These are phyloP conservation scores for Achatina immaculata DNA, from an alignment of 1,140 invertebrate genomes.

Conservation along the genomic window DNA sequence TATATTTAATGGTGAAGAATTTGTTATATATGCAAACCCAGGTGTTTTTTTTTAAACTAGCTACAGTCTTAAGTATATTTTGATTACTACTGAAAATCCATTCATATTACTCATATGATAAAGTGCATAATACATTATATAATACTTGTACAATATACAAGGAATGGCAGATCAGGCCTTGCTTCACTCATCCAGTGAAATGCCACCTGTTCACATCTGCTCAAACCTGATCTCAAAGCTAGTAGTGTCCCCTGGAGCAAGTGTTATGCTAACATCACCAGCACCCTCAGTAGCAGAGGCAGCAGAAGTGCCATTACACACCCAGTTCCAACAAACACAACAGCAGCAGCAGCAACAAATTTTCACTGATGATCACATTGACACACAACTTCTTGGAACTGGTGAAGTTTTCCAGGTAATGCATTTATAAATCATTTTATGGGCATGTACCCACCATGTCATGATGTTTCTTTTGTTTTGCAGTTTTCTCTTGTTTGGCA, in stretches of 20 bases:
- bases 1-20: no score
- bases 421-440: no score
- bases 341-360: background rate
- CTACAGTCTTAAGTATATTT: no score
- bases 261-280: background rate
- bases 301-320: background rate
- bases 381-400: background rate
- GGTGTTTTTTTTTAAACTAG: background rate
- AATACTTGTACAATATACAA: no score
- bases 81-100: no score
- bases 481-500: no score
- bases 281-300: background rate
- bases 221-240: background rate
- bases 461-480: no score
- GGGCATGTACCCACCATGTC: no score
- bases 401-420: conserved; percentile 20
- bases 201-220: background rate
- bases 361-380: background rate
- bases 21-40: no score
- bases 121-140: no score
- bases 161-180: conserved; percentile 17
- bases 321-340: background rate
- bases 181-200: conserved; percentile 1
- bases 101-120: no score
- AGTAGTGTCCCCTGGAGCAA: background rate